Evolutionary conservation across 2,888 invertebrate species (phyloP).

Genomic region (Acleris literana): DNA sequence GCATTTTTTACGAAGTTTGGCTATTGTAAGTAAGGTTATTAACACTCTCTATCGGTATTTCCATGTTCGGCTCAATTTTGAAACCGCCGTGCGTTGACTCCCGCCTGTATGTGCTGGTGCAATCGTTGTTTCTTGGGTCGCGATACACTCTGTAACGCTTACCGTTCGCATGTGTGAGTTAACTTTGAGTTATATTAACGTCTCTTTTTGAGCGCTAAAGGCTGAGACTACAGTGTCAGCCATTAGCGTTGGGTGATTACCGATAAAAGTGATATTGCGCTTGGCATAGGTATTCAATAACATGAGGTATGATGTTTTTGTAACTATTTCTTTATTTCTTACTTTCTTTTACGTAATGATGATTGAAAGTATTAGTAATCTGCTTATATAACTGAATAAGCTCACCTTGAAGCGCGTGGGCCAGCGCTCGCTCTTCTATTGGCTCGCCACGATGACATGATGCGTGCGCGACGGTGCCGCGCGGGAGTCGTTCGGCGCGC

Average conservation of each 20-base stretch:
- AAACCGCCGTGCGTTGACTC: conserved; percentile 59
- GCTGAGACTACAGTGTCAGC: conserved; percentile 9
- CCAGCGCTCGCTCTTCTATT: not conserved
- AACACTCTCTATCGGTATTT: conserved; percentile 40
- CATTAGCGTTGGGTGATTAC: conserved; percentile 2
- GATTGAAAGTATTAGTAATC: not conserved
- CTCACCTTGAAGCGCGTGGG: not conserved
- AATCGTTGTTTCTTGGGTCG: conserved; percentile 40
- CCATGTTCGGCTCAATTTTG: conserved; percentile 50
- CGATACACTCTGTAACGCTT: conserved; percentile 27
- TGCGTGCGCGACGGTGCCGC: not conserved
- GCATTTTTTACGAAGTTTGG: not conserved
- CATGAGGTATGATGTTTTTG: not conserved
- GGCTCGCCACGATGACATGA: not conserved
- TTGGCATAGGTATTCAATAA: not conserved
- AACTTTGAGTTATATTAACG: conserved; percentile 50
- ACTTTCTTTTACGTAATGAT: not conserved
- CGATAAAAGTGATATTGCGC: not conserved
- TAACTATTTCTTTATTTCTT: too few relatives aligned
- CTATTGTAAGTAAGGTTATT: conserved; percentile 20
- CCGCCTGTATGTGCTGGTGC: conserved; percentile 49
- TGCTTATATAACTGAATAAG: not conserved
- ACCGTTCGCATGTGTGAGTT: conserved; percentile 51
- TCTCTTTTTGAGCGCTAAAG: conserved; percentile 26
- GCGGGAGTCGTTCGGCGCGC: not conserved